Percentiles rank a stretch among this genome's conserved stretches.
These are phyloP conservation scores for Anolis apletophallus DNA, from an alignment of 2,797 vertebrate genomes.

Conservation along the genomic window DNA sequence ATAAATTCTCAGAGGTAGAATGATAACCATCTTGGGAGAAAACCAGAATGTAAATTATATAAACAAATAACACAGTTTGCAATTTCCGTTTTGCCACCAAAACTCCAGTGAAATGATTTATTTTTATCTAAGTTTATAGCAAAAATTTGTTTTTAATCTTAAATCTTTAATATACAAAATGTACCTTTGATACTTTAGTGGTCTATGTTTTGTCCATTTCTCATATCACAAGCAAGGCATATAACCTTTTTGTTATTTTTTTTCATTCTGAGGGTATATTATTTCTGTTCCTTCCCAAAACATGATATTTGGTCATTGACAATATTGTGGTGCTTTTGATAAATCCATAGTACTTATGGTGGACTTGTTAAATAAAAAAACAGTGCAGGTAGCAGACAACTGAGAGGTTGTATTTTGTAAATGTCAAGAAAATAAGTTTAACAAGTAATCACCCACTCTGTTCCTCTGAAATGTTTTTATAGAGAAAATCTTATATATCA, in stretches of 20 bases:
- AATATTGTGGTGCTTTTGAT: not conserved
- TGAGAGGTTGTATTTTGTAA: not conserved
- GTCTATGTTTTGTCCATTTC: not conserved
- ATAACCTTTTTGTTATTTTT: not conserved
- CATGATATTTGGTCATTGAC: not conserved
- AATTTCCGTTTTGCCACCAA: not conserved
- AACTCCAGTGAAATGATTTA: not conserved
- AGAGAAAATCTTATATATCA: not conserved
- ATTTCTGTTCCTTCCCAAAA: not conserved
- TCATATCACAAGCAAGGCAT: not conserved
- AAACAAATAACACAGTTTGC: not conserved
- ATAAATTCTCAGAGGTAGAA: not conserved
- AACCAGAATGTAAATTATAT: too few species aligned
- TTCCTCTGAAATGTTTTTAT: not conserved
- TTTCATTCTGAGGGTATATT: not conserved
- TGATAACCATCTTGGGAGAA: too few species aligned
- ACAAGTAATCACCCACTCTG: not conserved
- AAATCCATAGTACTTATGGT: not conserved
- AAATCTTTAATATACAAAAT: conserved; percentile 5
- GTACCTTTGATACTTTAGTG: not conserved
- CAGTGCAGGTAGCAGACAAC: not conserved
- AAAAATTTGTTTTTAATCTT: not conserved
- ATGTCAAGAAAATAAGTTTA: not conserved
- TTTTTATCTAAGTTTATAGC: not conserved
- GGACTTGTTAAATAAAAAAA: not conserved